phyloP scores from a whole-genome alignment of 2,888 invertebrate species.

The Orthonevra nobilis region DNA sequence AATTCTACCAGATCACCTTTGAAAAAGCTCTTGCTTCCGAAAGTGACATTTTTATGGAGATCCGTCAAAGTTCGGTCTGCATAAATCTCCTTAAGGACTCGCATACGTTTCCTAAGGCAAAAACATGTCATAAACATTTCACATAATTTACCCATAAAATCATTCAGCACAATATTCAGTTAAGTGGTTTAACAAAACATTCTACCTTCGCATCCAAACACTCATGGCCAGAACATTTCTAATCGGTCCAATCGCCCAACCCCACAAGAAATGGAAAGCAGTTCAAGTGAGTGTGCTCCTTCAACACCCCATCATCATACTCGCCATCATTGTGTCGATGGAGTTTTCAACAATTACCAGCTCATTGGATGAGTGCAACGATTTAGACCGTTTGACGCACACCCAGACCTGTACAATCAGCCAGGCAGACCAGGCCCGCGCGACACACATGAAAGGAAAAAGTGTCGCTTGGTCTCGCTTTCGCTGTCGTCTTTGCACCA shows the following conservation, averaged over 20 bases:
- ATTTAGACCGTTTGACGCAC: constrained; percentile 65
- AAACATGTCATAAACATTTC: too few relatives aligned
- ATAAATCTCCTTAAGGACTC: too few relatives aligned
- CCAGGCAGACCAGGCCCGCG: constrained; percentile 19
- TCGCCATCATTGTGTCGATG: constrained; percentile 14
- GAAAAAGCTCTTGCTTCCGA: too few relatives aligned
- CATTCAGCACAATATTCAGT: too few relatives aligned
- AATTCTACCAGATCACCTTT: too few relatives aligned
- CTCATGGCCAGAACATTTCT: neutral
- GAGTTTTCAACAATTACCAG: constrained; percentile 64
- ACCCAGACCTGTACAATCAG: constrained; percentile 42
- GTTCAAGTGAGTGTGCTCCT: constrained; percentile 25
- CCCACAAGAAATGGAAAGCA: constrained; percentile 23
- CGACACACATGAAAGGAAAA: constrained; percentile 19
- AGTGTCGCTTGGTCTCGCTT: neutral
- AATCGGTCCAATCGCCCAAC: too few relatives aligned
- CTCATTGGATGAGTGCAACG: constrained; percentile 68
- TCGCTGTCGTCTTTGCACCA: constrained; percentile 42
- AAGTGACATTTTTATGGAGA: too few relatives aligned
- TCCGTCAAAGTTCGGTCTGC: too few relatives aligned
- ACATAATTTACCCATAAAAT: too few relatives aligned
- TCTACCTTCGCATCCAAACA: too few relatives aligned
- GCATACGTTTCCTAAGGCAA: too few relatives aligned
- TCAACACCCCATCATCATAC: constrained; percentile 27
- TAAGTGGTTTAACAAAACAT: too few relatives aligned